These are phyloP conservation scores for Cryptotis parvus DNA, from an alignment of 2,113 vertebrate genomes.

Conservation along the genomic window DNA sequence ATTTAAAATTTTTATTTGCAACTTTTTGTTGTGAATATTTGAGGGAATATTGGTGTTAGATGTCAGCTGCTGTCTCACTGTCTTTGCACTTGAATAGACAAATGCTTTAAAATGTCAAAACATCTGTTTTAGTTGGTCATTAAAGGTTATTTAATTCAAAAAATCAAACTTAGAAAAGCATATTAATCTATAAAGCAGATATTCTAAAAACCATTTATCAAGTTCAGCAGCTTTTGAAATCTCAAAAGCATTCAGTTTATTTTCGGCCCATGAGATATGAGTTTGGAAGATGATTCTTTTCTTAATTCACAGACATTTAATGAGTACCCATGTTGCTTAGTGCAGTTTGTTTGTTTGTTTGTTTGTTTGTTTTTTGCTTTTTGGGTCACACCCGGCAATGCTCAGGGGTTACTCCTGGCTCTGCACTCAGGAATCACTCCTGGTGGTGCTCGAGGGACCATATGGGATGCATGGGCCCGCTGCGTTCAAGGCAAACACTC, in stretches of 20 bases:
- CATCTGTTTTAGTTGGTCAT: constrained; percentile 32
- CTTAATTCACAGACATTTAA: not conserved
- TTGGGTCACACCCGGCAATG: no score
- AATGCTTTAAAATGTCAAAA: constrained; percentile 5
- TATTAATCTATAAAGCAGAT: constrained; percentile 22
- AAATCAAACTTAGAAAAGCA: constrained; percentile 55
- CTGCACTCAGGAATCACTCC: no score
- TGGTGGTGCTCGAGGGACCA: no score
- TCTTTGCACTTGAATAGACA: not conserved
- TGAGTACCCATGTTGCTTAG: not conserved
- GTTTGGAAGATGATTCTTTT: constrained; percentile 45
- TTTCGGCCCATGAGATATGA: constrained; percentile 37
- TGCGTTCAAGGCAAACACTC: no score
- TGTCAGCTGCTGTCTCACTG: constrained; percentile 34
- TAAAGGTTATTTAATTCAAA: constrained; percentile 12
- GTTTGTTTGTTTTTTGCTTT: no score
- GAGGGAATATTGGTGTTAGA: not conserved
- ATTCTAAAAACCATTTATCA: not conserved
- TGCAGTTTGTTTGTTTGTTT: no score
- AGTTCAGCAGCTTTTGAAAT: constrained; percentile 40
- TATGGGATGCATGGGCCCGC: no score
- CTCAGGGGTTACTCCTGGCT: no score
- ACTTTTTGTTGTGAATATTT: constrained; percentile 26
- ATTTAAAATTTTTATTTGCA: constrained; percentile 40
- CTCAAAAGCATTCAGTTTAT: not conserved